Conservation (phyloP, 2,888 invertebrate species). For the Clanis bilineata region DNA sequence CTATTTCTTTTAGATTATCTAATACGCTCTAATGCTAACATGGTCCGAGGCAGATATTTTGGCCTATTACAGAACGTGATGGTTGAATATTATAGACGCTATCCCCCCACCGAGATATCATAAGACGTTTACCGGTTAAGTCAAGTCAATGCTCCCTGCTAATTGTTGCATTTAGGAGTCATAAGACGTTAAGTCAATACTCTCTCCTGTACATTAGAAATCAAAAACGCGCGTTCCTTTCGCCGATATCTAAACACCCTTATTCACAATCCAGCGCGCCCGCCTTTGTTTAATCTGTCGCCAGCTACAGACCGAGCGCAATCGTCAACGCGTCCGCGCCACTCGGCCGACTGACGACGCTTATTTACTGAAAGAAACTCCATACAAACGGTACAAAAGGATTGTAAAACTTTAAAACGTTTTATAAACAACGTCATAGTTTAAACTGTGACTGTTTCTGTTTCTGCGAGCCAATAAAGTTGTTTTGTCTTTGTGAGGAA, state of each 20-base stretch:
- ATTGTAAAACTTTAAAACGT: conserved; percentile 9
- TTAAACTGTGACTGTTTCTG: not conserved
- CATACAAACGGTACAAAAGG: not conserved
- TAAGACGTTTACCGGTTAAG: too few relatives aligned
- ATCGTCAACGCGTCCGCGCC: conserved; percentile 1
- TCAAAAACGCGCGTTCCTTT: not conserved
- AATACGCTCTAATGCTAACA: too few relatives aligned
- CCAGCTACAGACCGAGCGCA: conserved; percentile 11
- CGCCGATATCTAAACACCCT: not conserved
- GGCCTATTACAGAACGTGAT: too few relatives aligned
- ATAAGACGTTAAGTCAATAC: too few relatives aligned
- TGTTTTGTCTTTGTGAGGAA: not conserved
- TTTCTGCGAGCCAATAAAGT: conserved; percentile 1
- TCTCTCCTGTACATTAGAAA: too few relatives aligned
- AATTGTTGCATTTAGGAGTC: too few relatives aligned
- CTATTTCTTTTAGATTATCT: too few relatives aligned
- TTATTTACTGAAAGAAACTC: conserved; percentile 12
- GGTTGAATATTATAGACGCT: too few relatives aligned
- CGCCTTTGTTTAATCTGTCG: conserved; percentile 20
- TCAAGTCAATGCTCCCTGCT: too few relatives aligned
- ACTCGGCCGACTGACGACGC: not conserved
- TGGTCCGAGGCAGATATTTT: too few relatives aligned
- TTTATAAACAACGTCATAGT: not conserved
- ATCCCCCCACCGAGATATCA: too few relatives aligned
- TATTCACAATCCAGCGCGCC: conserved; percentile 16